Base-by-base conservation (phyloP, 2,888 invertebrate species). In the Luperina testacea region DNA sequence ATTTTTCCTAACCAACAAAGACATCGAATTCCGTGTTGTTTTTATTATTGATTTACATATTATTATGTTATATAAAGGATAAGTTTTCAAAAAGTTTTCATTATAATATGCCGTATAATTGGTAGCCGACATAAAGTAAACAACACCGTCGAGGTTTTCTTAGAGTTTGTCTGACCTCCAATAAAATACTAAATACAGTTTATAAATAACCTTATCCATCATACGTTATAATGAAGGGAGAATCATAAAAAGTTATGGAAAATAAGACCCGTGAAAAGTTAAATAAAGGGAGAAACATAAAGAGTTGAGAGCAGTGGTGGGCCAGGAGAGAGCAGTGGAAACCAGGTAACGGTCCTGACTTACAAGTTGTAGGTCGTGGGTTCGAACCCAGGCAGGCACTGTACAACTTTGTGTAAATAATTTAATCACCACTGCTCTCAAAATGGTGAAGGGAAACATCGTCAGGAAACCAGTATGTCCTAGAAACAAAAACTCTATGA, bases 1-100 rank as follows among this genome's bases (percentile, higher is more conserved):
- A 64, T 80, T 72, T 81, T 72, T 64, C 6, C 32, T 42, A 63
- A 72, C 45, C 1, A 70, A 76, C 61, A 65, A 68, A 64, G 51
- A 27, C 0, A 32, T 17, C 15, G 48, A 70, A 59, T 48, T 70
- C 7, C 59, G 9, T 24, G n/a, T n/a, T n/a, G 17, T n/a, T n/a
- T 38, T 38, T n/a, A 4, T 20, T 15, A 48, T 51, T 51, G 17
- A 51, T 17, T 51, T 51, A 48, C 15, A 48, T 48, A 13, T 48
- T 48, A 48, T 15, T 69, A 20, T 48, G 27, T 4, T 3, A 63
- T n/a, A 48, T 45, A 45, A 53, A 53, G 17, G 20, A 17, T n/a
- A n/a, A 63, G 11, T 1, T 64, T 61, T 53, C n/a, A 48, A 42
- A 17, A 59, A 61, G 13, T 76, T 8, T 27, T 38, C 48, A 71